Evolutionary conservation across 2,888 invertebrate genomes (phyloP).

Genomic region (Eucriotettix oculatus): DNA sequence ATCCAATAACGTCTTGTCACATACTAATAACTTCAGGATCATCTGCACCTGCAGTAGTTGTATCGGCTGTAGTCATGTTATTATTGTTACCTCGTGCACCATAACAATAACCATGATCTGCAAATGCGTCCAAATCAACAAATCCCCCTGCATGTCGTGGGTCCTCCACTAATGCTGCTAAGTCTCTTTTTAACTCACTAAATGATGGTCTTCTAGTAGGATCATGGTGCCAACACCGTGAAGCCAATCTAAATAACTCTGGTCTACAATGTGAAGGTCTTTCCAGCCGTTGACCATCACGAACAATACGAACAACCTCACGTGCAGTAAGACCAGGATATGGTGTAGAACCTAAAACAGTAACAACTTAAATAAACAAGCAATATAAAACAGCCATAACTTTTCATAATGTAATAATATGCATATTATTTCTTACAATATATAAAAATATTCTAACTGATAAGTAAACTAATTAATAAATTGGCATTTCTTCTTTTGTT

Average conservation of each 20-base stretch:
- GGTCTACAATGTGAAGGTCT: constrained; percentile 64
- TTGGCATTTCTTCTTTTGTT: no score
- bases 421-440: no score
- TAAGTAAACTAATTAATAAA: no score
- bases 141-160: constrained; percentile 45
- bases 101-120: neutral
- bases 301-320: constrained; percentile 64
- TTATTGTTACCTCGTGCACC: neutral
- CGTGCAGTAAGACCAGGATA: constrained; percentile 72
- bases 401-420: no score
- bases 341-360: constrained; percentile 57
- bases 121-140: constrained; percentile 39
- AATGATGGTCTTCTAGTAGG: constrained; percentile 58
- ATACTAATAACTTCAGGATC: neutral
- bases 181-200: constrained; percentile 33
- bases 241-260: constrained; percentile 45
- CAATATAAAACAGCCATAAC: no score
- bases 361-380: no score
- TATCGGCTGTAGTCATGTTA: neutral
- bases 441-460: no score
- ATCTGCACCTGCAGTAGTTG: neutral
- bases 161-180: constrained; percentile 41
- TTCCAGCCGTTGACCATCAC: constrained; percentile 60
- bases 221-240: constrained; percentile 46
- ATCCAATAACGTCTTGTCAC: neutral